A percentile compares a stretch with the other conserved stretches of the same genome.
Conservation (phyloP, 2,113 vertebrate genomes). For the Hemiprocne comata region DNA sequence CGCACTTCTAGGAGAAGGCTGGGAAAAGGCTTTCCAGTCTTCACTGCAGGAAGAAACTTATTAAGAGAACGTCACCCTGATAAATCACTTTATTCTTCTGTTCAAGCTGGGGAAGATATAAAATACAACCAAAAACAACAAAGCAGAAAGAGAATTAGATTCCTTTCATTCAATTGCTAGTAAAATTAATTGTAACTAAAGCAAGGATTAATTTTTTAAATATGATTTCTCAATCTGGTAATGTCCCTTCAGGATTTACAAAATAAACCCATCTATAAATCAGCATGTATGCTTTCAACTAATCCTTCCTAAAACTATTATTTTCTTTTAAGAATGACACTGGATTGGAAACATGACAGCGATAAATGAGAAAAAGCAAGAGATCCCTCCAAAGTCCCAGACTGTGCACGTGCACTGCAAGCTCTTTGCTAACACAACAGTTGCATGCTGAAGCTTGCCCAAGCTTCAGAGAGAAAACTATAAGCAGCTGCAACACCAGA, state of each 20-base stretch:
- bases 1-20: background rate
- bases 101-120: background rate
- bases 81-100: background rate
- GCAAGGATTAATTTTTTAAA: background rate
- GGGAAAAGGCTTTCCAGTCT: background rate
- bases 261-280: background rate
- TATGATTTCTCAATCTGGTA: background rate
- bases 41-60: background rate
- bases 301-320: background rate
- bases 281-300: background rate
- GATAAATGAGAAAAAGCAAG: slow-evolving; percentile 1
- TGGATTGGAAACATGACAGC: background rate
- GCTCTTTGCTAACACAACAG: background rate
- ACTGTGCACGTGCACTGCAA: background rate
- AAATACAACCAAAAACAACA: background rate
- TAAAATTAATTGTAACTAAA: background rate
- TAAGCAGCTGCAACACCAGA: background rate
- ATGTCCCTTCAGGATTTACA: background rate
- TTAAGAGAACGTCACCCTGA: background rate
- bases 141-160: background rate
- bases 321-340: background rate
- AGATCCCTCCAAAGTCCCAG: background rate
- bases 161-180: background rate
- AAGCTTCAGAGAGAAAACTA: background rate
- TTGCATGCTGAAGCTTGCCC: background rate